Conservation (phyloP, 2,888 invertebrate genomes). For the Nemurella pictetii region DNA sequence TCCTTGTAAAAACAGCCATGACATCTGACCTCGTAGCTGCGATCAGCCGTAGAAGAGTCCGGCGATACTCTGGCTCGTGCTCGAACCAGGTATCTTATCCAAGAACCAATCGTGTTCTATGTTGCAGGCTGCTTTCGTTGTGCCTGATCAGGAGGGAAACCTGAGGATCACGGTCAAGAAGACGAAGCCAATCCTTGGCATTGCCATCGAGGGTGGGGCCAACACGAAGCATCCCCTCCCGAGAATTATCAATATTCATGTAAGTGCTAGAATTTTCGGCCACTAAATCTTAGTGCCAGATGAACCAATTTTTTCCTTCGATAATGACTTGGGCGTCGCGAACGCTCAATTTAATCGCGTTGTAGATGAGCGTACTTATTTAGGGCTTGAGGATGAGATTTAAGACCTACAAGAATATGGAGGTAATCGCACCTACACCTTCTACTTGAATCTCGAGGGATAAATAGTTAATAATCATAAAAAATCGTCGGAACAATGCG, state of each 20-base stretch:
- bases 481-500: too few relatives aligned
- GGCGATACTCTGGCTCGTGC: background rate
- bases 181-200: slow-evolving; percentile 91
- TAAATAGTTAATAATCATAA: too few relatives aligned
- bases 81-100: background rate
- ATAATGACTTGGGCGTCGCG: too few relatives aligned
- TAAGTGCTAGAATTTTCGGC: too few relatives aligned
- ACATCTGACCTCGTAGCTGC: background rate
- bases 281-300: too few relatives aligned
- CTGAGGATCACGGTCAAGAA: slow-evolving; percentile 88
- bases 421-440: too few relatives aligned
- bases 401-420: too few relatives aligned
- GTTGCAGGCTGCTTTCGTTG: slow-evolving; percentile 61
- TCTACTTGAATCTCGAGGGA: too few relatives aligned
- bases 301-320: too few relatives aligned
- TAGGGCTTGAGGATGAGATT: too few relatives aligned
- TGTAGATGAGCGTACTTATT: too few relatives aligned
- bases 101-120: slow-evolving; percentile 14
- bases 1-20: background rate
- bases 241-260: slow-evolving; percentile 94
- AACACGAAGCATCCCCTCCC: slow-evolving; percentile 95
- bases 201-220: slow-evolving; percentile 96
- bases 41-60: background rate
- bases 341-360: too few relatives aligned
- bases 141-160: slow-evolving; percentile 85